These are phyloP conservation scores for Donacobius atricapilla DNA, from an alignment of 2,113 vertebrate species.

Conservation along the genomic window DNA sequence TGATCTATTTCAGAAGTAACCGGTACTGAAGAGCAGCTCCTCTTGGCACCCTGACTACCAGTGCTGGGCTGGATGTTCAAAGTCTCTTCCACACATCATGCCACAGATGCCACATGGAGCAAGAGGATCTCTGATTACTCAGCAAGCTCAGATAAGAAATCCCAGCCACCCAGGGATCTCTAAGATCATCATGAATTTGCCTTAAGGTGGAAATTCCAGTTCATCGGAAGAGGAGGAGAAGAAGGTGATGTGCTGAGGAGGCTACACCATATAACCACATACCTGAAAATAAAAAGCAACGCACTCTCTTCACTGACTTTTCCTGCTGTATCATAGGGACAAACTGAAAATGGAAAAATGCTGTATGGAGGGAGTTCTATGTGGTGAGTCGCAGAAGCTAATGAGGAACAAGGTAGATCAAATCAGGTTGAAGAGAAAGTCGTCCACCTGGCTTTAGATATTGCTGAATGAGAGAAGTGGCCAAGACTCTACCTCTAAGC, in stretches of 20 bases:
- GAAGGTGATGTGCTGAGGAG: background rate
- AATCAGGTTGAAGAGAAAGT: background rate
- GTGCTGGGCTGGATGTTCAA: background rate
- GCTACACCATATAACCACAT: background rate
- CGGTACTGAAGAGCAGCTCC: background rate
- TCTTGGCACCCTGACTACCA: background rate
- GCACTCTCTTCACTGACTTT: background rate
- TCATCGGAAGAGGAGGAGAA: background rate
- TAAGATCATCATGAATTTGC: background rate
- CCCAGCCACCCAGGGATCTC: background rate
- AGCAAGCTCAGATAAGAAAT: background rate
- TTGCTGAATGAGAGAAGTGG: accelerated
- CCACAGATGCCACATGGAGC: background rate
- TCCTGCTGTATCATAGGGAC: background rate
- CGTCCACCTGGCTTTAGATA: background rate
- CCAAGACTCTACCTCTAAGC: background rate
- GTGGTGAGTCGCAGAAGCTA: background rate
- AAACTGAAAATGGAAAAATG: background rate
- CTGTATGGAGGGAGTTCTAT: background rate
- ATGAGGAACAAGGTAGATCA: background rate
- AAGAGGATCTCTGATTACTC: background rate
- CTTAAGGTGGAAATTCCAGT: background rate
- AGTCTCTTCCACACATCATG: background rate
- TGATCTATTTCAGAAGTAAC: background rate
- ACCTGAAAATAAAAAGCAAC: background rate